phyloP scores from a whole-genome alignment of 2,888 invertebrate genomes.

The Brachylomia viminalis region DNA sequence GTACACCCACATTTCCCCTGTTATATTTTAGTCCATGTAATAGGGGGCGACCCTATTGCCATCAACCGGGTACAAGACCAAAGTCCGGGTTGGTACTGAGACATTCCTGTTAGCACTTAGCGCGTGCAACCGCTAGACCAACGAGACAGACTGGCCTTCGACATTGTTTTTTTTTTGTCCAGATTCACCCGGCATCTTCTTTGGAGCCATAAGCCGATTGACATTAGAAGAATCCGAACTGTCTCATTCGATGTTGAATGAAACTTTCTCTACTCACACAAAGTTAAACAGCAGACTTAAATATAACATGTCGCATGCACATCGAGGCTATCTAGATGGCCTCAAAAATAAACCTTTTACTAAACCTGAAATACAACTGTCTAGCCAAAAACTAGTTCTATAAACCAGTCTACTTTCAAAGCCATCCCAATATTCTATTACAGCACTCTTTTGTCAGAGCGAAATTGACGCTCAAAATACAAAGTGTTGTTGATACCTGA shows the following conservation, averaged over 20 bases:
- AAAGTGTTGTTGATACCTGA: not conserved
- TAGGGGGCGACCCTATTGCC: not conserved
- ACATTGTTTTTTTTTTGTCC: not conserved
- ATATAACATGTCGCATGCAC: slow-evolving; percentile 20
- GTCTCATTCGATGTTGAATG: slow-evolving; percentile 9
- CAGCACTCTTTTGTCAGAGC: slow-evolving; percentile 23
- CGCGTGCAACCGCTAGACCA: no score
- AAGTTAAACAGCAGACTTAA: slow-evolving; percentile 10
- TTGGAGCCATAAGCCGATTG: not conserved
- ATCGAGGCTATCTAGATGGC: slow-evolving; percentile 48
- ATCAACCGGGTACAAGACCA: not conserved
- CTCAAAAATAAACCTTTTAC: slow-evolving; percentile 51
- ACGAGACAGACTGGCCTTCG: not conserved
- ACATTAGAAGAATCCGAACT: slow-evolving; percentile 4
- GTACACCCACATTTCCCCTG: not conserved
- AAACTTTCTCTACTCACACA: slow-evolving; percentile 37
- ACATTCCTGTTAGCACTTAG: not conserved
- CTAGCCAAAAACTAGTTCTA: slow-evolving; percentile 56
- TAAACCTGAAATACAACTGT: slow-evolving; percentile 42
- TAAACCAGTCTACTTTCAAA: slow-evolving; percentile 52
- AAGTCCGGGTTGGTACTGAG: not conserved
- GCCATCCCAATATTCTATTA: slow-evolving; percentile 43
- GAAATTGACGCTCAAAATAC: slow-evolving; percentile 21
- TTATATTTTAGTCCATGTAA: not conserved
- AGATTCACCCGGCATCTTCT: not conserved